These are phyloP conservation scores for Zophobas atratus DNA, from an alignment of 1,140 invertebrate species.

Conservation along the genomic window DNA sequence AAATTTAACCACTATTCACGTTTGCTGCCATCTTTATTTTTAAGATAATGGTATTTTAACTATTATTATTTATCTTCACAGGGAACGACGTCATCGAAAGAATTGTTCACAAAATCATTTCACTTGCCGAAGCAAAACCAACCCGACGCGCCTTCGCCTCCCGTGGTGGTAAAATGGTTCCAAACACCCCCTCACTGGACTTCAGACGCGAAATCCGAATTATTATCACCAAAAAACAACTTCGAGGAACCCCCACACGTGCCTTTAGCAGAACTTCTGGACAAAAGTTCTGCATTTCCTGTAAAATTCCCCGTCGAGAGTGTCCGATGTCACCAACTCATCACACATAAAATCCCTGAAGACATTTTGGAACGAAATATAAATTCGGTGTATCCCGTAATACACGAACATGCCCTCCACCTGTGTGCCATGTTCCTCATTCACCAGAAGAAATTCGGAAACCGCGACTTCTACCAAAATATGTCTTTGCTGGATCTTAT, in stretches of 20 bases:
- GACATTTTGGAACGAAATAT: constrained; percentile 65
- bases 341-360: constrained; percentile 55
- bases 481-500: constrained; percentile 67
- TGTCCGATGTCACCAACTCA: constrained; percentile 61
- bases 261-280: neutral
- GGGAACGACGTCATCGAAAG: too few relatives aligned
- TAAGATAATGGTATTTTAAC: too few relatives aligned
- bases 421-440: constrained; percentile 60
- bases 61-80: too few relatives aligned
- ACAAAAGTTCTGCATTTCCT: neutral
- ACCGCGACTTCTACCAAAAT: constrained; percentile 62
- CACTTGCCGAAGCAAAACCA: too few relatives aligned
- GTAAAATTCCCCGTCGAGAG: constrained; percentile 64
- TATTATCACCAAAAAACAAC: too few relatives aligned
- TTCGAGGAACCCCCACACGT: neutral
- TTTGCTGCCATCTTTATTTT: too few relatives aligned
- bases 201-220: too few relatives aligned
- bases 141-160: too few relatives aligned
- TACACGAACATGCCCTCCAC: constrained; percentile 68
- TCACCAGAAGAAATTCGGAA: constrained; percentile 44
- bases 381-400: constrained; percentile 68
- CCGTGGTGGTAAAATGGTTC: too few relatives aligned
- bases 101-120: too few relatives aligned
- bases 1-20: too few relatives aligned
- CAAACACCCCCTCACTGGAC: too few relatives aligned